A percentile compares a stretch with the other conserved stretches of the same genome.
These are phyloP conservation scores for Pterophyllum scalare DNA, from an alignment of 2,113 vertebrate genomes.

Conservation along the genomic window DNA sequence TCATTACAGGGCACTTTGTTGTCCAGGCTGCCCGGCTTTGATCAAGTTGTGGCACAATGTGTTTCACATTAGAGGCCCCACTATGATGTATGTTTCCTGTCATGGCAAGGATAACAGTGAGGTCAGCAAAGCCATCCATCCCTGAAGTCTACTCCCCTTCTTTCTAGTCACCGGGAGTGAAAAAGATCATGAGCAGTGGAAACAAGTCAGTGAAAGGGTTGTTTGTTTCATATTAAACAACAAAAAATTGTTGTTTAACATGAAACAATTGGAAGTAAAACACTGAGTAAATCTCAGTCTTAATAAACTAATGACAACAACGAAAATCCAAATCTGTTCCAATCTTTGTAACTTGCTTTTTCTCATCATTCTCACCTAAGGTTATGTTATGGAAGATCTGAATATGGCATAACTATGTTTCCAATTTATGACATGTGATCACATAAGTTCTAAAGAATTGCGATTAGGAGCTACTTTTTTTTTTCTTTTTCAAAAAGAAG, in stretches of 20 bases:
- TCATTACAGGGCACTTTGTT: conserved; percentile 77
- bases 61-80: conserved; percentile 81
- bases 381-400: too few relatives aligned
- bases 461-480: too few relatives aligned
- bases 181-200: background rate
- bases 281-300: background rate
- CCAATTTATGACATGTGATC: too few relatives aligned
- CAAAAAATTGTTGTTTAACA: background rate
- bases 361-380: too few relatives aligned
- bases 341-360: too few relatives aligned
- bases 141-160: conserved; percentile 18
- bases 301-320: too few relatives aligned
- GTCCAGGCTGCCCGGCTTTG: conserved; percentile 78
- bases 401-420: too few relatives aligned
- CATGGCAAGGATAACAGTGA: conserved; percentile 91
- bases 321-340: too few relatives aligned
- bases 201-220: background rate
- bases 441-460: too few relatives aligned
- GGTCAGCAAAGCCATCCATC: conserved; percentile 80
- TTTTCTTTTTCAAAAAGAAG: background rate
- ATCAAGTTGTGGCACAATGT: conserved; percentile 79
- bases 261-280: background rate
- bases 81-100: conserved; percentile 91
- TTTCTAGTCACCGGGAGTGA: conserved; percentile 51
- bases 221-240: too few relatives aligned